A percentile compares a stretch with the other conserved stretches of the same genome.
Conservation (phyloP, 2,888 invertebrate species). For the Cheilosia impressa region DNA sequence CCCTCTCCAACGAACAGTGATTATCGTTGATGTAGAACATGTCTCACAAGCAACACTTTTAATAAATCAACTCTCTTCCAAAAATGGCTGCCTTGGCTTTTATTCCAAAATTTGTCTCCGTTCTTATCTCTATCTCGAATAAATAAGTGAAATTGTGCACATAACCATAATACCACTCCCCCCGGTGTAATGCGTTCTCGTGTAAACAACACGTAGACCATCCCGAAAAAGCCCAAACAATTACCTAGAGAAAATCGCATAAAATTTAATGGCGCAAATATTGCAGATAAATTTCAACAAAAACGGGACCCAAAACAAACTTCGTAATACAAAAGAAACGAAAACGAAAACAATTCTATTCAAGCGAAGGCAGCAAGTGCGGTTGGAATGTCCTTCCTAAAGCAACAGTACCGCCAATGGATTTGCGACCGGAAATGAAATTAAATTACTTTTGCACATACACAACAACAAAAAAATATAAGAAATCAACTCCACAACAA, state of each 20-base stretch:
- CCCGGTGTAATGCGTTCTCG: background rate
- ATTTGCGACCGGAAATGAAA: slow-evolving; percentile 57
- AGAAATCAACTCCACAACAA: background rate
- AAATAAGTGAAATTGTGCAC: slow-evolving; percentile 49
- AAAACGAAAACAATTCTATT: slow-evolving; percentile 27
- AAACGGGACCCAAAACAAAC: slow-evolving; percentile 24
- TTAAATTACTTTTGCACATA: slow-evolving; percentile 59
- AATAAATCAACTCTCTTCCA: slow-evolving; percentile 1
- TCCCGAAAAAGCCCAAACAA: slow-evolving; percentile 13
- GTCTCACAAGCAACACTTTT: background rate
- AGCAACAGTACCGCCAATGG: slow-evolving; percentile 53
- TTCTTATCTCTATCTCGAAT: slow-evolving; percentile 18
- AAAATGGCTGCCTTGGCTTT: slow-evolving; percentile 1
- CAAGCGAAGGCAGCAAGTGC: slow-evolving; percentile 16
- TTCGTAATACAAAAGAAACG: background rate
- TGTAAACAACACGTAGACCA: background rate
- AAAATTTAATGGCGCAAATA: slow-evolving; percentile 71
- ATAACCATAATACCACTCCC: slow-evolving; percentile 42
- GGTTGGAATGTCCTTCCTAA: slow-evolving; percentile 42
- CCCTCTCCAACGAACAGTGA: background rate
- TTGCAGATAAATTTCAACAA: slow-evolving; percentile 60
- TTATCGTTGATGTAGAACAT: background rate
- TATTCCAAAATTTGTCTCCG: slow-evolving; percentile 12
- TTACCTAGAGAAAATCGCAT: slow-evolving; percentile 68
- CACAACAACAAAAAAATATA: background rate